These are phyloP conservation scores for Bos indicus DNA, from an alignment of 2,113 vertebrate genomes.

Conservation along the genomic window DNA sequence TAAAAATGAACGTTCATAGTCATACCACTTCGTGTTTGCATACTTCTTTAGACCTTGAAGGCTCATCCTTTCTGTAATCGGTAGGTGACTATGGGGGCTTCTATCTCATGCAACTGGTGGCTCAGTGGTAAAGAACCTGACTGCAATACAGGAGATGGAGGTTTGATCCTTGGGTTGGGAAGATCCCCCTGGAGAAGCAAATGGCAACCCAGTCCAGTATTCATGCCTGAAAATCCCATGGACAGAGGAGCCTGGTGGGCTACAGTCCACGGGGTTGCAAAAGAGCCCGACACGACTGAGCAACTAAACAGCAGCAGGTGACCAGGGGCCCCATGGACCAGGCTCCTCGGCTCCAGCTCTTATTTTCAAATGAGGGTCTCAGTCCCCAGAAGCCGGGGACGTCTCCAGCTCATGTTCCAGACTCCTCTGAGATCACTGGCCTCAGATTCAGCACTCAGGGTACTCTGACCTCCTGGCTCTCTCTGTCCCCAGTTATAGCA, in stretches of 20 bases:
- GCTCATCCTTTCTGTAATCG: background rate
- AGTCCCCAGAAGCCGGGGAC: no score
- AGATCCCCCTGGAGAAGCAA: background rate
- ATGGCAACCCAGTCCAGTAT: background rate
- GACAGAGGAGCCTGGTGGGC: background rate
- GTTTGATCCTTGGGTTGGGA: background rate
- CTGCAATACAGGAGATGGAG: background rate
- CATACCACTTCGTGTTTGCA: rapidly evolving
- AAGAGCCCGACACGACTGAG: background rate
- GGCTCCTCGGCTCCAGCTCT: background rate
- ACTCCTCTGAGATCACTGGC: background rate
- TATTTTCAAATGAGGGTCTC: background rate
- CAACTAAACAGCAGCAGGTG: background rate
- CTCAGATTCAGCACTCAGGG: rapidly evolving
- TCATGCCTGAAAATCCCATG: background rate
- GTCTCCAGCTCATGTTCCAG: background rate
- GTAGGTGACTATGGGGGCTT: background rate
- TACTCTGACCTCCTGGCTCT: background rate
- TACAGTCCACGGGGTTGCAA: background rate
- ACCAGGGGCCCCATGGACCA: background rate
- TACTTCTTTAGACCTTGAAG: rapidly evolving
- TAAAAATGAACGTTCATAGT: background rate
- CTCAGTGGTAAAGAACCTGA: background rate
- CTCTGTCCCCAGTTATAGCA: no score
- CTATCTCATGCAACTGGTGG: background rate